Conservation (phyloP, 2,797 vertebrate genomes). For the Tiaroga cobitis region DNA sequence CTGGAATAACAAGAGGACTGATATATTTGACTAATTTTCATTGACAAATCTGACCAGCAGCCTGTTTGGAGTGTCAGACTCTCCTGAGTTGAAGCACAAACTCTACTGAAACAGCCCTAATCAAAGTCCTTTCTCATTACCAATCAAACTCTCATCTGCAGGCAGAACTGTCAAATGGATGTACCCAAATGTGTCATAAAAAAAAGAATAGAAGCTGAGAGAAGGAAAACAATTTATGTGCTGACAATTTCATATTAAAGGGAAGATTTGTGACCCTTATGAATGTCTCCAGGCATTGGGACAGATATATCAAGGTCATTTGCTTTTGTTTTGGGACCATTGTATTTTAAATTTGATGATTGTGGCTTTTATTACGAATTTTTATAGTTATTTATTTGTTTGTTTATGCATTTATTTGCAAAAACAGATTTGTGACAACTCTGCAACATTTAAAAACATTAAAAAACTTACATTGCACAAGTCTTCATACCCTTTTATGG, state of each 20-base stretch:
- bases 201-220: constrained; percentile 41
- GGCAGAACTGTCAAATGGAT: constrained; percentile 45
- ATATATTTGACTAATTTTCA: constrained; percentile 59
- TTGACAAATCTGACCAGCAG: constrained; percentile 54
- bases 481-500: too few relatives aligned
- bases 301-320: constrained; percentile 17
- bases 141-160: constrained; percentile 39
- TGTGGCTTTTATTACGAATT: neutral
- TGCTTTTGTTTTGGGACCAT: neutral
- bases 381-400: neutral
- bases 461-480: too few relatives aligned
- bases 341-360: neutral
- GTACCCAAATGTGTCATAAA: constrained; percentile 30
- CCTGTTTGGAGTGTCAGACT: constrained; percentile 43
- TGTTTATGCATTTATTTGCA: too few relatives aligned
- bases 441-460: too few relatives aligned
- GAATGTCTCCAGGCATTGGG: constrained; percentile 1
- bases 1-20: constrained; percentile 59
- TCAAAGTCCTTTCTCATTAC: constrained; percentile 50
- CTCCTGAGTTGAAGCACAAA: constrained; percentile 15
- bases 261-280: neutral
- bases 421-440: too few relatives aligned
- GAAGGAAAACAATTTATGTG: constrained; percentile 7
- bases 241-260: constrained; percentile 26
- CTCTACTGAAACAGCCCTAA: constrained; percentile 41